Evolutionary conservation across 2,888 invertebrate species (phyloP), one percentile per base, ranked within the genome.

Genomic region (Chymomyza caudatula): DNA sequence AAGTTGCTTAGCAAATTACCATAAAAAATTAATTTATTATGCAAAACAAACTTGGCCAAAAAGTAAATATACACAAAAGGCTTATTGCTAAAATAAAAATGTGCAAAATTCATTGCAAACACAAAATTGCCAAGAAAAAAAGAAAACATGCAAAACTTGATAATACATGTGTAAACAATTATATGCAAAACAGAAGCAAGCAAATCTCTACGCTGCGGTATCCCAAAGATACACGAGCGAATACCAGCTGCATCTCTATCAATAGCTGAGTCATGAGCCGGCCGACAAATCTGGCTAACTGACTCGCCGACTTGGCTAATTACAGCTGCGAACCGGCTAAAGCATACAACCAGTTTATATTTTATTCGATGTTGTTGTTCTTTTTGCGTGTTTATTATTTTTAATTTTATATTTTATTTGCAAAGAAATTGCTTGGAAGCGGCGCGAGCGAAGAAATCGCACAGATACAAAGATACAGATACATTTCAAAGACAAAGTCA

Each of bases 401-500:
- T 37, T 37, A 37, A 37, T 37, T 37, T 37, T 11, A 37, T 37
- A 37, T 37, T 37, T 37, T 37, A 37, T 37, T 37, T 37, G 29
- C 29, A 37, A 37, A 37, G 29, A 37, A 37, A 37, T 37, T 37
- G 0, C 11, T 37, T 11, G 29, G 5, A 25, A 6, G 6, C 6
- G 6, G 25, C 4, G 25, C 29, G 29, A 11, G 29, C 0, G 11
- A 37, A 37, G 29, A 37, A 11, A 37, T 8, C 29, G 3, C 25
- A 11, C 11, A 37, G 29, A 37, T 37, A 11, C 2, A 29, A 8
- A 37, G 29, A 8, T 11, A 11, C 1, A 37, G 8, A 37, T 37
- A 11, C 5, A 3, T 37, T 3, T 11, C 29, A 2, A 37, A 29
- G 11, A 4, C 11, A 54, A 43, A 71, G 66, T 77, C 82, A 82